Evolutionary conservation across 2,888 invertebrate species (phyloP), one percentile per base, ranked within the genome.

Genomic region (Anorthoa munda): DNA sequence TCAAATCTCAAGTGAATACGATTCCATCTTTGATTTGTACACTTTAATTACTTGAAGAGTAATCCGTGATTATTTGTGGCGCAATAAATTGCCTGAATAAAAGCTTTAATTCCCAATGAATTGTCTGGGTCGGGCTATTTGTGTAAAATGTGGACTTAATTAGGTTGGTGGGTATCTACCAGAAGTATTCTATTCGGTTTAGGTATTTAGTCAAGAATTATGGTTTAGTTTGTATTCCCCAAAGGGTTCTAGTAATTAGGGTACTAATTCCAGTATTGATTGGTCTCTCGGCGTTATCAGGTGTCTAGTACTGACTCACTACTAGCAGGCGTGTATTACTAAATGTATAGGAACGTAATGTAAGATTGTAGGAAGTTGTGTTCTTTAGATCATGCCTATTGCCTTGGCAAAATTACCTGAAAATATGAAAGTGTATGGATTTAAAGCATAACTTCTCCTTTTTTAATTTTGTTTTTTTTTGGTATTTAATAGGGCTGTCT

Each of bases 21-120:
- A 55, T 45, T 17, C 18, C 46, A 71, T 61, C 59, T 71, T 56
- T 79, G 72, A 72, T 79, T 72, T 67, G 66, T 45, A 66, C 45
- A 64, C 21, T 66, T 66, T 72, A 69, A 82, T 81, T 82, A 81
- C 68, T 69, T 11, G n/a, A 60, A 61, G 18, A 74, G 56, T 58
- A 7, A 23, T 53, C 23, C 26, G n/a, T 67, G 53, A 72, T 78
- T 74, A 65, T 67, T 70, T 78, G 61, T 75, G 48, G 4, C 17
- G 26, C 55, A 56, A 79, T 81, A 66, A 81, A 82, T 69, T 75
- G 45, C 13, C 65, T 31, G 13, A 79, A 71, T 65, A n/a, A n/a
- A n/a, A 63, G 82, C 66, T 51, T 56, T 31, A 65, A 74, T 65
- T 65, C 4, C 59, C 18, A 67, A 58, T 67, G 17, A 74, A 58